These are phyloP conservation scores for Zaprionus ghesquierei DNA, from an alignment of 1,140 invertebrate species.

Conservation along the genomic window DNA sequence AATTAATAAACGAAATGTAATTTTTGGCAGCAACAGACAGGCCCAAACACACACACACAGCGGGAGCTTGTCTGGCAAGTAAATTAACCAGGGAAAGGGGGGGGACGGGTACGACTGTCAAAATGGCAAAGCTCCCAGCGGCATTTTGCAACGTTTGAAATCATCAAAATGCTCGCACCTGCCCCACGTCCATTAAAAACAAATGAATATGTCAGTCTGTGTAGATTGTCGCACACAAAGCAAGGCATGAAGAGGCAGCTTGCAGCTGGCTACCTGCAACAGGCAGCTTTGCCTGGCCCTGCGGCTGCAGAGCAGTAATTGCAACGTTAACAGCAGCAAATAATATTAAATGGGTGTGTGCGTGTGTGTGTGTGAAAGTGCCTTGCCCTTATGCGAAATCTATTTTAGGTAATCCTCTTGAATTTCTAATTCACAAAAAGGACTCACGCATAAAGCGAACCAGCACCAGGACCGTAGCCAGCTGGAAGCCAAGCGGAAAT, in stretches of 20 bases:
- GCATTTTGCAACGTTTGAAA: constrained; percentile 61
- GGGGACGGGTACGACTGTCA: neutral
- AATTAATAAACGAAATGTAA: constrained; percentile 78
- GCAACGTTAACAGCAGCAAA: constrained; percentile 22
- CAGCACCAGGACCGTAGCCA: neutral
- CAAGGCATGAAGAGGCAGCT: neutral
- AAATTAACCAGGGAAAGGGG: constrained; percentile 53
- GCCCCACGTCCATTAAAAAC: neutral
- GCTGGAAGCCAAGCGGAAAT: constrained; percentile 53
- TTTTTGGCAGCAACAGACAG: constrained; percentile 44
- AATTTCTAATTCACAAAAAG: constrained; percentile 52
- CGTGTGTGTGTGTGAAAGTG: constrained; percentile 2
- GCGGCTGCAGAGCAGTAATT: constrained; percentile 45
- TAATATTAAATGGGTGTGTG: constrained; percentile 33
- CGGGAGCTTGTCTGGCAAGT: constrained; percentile 47
- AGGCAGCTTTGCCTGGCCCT: neutral
- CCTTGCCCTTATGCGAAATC: constrained; percentile 23
- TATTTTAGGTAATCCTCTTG: constrained; percentile 37
- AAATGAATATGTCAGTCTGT: constrained; percentile 69
- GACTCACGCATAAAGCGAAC: constrained; percentile 46
- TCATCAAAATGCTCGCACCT: constrained; percentile 59
- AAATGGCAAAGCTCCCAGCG: constrained; percentile 42
- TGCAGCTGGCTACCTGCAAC: neutral
- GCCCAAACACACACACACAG: constrained; percentile 20
- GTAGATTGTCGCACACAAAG: constrained; percentile 6